Conservation (phyloP, 2,113 vertebrate species). For the Sylvilagus bachmani region DNA sequence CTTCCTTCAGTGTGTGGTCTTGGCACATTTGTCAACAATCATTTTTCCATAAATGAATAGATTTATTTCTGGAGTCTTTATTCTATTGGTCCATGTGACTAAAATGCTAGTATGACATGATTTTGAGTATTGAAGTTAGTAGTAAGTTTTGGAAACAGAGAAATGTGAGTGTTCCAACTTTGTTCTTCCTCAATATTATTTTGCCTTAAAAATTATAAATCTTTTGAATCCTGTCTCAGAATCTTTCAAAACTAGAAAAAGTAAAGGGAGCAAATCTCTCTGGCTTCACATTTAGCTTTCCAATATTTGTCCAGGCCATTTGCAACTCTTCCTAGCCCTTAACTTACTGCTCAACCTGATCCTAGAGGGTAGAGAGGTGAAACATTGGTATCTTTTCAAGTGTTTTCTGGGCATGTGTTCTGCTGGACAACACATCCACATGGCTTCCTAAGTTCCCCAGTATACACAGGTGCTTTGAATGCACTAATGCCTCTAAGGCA, state of each 20-base stretch:
- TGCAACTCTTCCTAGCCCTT: neutral
- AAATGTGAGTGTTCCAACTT: neutral
- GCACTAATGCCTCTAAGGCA: neutral
- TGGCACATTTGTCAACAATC: neutral
- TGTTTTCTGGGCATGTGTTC: neutral
- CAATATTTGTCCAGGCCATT: neutral
- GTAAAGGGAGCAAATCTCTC: neutral
- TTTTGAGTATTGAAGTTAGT: neutral
- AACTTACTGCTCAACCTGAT: neutral
- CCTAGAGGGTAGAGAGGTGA: neutral
- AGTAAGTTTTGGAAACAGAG: neutral
- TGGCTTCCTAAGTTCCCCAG: neutral
- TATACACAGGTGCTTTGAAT: neutral
- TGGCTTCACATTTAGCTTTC: neutral
- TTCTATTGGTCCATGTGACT: neutral
- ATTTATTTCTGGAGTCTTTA: neutral
- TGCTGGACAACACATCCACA: accelerated
- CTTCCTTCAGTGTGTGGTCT: neutral
- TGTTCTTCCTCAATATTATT: neutral
- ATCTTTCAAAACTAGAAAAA: neutral
- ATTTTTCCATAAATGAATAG: neutral
- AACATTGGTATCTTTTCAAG: neutral
- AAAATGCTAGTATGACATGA: neutral
- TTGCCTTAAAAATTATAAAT: neutral
- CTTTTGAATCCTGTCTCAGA: neutral